Evolutionary conservation across 30 jellyfish, hydroid and myxozoan species (phyloP).

Genomic region (Clytia hemisphaerica): DNA sequence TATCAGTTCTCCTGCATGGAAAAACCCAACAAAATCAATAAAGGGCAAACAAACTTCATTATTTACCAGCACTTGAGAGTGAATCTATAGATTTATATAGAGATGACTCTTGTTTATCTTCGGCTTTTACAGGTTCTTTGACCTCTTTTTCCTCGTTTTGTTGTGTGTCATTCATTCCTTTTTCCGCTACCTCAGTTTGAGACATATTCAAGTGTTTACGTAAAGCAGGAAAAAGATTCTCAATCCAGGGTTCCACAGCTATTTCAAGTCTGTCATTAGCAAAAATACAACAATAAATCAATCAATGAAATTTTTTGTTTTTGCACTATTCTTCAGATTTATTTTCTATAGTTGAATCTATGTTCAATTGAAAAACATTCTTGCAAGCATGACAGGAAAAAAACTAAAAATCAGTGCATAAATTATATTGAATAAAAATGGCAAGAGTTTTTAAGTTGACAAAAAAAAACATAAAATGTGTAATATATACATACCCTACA

Average conservation of each 20-base stretch:
- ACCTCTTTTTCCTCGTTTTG: too few species aligned
- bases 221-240: constrained; percentile 75
- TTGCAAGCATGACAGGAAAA: too few species aligned
- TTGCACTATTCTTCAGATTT: neutral
- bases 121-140: neutral
- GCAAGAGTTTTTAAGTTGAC: neutral
- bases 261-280: constrained; percentile 65
- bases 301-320: neutral
- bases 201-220: constrained; percentile 12
- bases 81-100: neutral
- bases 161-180: neutral
- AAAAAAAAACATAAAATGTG: neutral
- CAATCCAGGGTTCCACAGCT: constrained; percentile 97
- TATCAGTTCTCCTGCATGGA: neutral
- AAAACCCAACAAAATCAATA: too few species aligned
- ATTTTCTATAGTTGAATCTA: neutral
- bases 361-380: neutral
- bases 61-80: too few species aligned
- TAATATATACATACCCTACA: constrained; percentile 66
- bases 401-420: neutral
- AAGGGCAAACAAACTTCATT: too few species aligned
- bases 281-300: neutral
- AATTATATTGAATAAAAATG: neutral
- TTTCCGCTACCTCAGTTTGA: neutral
- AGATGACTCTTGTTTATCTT: neutral